Percentiles rank a stretch among this genome's conserved stretches.
Conservation (phyloP, 2,113 vertebrate genomes). For the Naja naja region DNA sequence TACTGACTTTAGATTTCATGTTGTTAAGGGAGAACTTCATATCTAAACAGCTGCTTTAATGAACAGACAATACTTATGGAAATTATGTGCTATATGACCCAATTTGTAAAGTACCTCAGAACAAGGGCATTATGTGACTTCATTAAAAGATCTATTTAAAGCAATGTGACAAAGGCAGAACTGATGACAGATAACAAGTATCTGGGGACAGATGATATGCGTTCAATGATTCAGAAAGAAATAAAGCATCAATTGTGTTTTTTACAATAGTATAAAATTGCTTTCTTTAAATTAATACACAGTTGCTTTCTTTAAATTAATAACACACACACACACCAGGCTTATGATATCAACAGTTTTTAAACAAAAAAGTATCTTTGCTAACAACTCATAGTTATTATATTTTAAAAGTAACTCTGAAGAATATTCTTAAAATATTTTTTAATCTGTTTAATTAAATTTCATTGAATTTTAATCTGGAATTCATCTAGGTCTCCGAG, state of each 20-base stretch:
- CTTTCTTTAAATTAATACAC: neutral
- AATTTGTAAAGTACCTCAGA: neutral
- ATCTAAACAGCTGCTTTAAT: neutral
- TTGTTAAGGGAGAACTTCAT: neutral
- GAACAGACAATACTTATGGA: neutral
- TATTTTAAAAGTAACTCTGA: neutral
- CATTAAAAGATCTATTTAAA: neutral
- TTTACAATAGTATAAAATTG: neutral
- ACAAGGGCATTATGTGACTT: neutral
- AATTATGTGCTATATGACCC: neutral
- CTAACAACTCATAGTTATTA: neutral
- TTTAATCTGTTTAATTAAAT: neutral
- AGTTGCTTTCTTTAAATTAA: neutral
- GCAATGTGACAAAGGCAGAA: neutral
- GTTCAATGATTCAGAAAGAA: neutral
- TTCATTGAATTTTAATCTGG: neutral
- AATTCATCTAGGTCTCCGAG: neutral
- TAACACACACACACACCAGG: too few species aligned
- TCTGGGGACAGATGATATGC: neutral
- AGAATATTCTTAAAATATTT: neutral
- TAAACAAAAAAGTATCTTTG: neutral
- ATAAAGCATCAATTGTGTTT: neutral
- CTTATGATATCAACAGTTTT: neutral
- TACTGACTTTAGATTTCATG: neutral
- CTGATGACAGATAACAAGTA: neutral